A percentile compares a stretch with the other conserved stretches of the same genome.
phyloP scores from a whole-genome alignment of 2,113 vertebrate genomes.

The Lagopus muta region DNA sequence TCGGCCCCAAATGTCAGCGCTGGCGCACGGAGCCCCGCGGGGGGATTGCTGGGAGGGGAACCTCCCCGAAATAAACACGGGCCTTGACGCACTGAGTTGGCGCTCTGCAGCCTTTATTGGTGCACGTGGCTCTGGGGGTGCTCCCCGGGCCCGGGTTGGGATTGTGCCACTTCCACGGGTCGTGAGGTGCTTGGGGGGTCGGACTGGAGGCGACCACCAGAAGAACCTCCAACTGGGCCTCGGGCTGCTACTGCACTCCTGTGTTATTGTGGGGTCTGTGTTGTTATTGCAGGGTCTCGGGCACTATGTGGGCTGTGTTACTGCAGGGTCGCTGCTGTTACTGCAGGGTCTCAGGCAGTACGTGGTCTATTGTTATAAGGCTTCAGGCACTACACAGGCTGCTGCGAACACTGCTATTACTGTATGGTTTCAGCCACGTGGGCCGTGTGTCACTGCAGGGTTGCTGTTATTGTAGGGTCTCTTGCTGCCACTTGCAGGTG shows the following conservation, averaged over 20 bases:
- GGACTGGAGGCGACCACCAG: neutral
- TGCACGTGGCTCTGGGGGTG: neutral
- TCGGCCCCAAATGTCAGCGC: neutral
- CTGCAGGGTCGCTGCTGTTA: neutral
- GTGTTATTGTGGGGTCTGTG: neutral
- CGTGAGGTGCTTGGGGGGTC: too few species aligned
- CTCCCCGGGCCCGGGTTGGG: too few species aligned
- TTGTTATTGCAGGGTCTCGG: neutral
- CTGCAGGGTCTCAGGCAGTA: rapidly evolving
- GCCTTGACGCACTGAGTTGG: neutral
- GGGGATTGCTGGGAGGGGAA: neutral
- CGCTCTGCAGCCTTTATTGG: neutral
- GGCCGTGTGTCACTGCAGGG: neutral
- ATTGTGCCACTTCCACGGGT: neutral
- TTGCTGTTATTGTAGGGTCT: neutral
- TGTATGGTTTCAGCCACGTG: neutral
- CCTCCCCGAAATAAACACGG: neutral
- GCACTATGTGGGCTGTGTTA: neutral
- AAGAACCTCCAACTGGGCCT: neutral
- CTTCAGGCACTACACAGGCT: rapidly evolving
- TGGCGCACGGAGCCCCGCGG: neutral
- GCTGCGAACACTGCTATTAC: too few species aligned
- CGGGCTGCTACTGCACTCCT: neutral
- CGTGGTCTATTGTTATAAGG: neutral
- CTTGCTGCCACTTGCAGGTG: neutral